These are phyloP conservation scores for Lithophane ornitopus DNA, from an alignment of 2,888 invertebrate species.

Conservation along the genomic window DNA sequence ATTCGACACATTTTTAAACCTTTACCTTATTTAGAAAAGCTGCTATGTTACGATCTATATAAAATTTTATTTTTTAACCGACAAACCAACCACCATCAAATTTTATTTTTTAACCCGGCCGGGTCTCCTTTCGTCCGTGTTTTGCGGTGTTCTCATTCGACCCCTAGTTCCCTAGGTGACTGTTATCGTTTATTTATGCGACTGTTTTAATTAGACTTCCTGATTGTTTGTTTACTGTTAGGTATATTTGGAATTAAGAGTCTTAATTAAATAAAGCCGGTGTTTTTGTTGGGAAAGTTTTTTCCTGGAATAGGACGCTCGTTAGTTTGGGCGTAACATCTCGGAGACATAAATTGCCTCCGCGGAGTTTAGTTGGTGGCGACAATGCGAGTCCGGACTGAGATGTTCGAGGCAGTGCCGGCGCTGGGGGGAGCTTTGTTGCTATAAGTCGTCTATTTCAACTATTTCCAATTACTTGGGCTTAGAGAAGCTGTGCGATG, in stretches of 20 bases:
- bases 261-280: conserved; percentile 43
- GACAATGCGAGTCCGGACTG: conserved; percentile 55
- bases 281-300: conserved; percentile 28
- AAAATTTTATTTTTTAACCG: conserved; percentile 56
- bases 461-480: conserved; percentile 90
- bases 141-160: conserved; percentile 67
- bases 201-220: conserved; percentile 70
- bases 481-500: conserved; percentile 87
- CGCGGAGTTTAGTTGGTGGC: conserved; percentile 57
- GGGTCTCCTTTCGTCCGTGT: conserved; percentile 62
- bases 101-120: conserved; percentile 64
- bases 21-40: conserved; percentile 49
- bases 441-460: conserved; percentile 87
- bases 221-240: conserved; percentile 61
- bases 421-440: conserved; percentile 74
- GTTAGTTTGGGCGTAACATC: conserved; percentile 57
- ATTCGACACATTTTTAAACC: conserved; percentile 45
- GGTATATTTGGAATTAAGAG: conserved; percentile 51
- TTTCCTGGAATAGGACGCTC: conserved; percentile 51
- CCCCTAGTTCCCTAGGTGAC: conserved; percentile 64
- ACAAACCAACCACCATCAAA: conserved; percentile 51
- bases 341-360: conserved; percentile 58
- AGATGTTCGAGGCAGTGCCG: conserved; percentile 57
- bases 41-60: conserved; percentile 54
- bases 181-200: conserved; percentile 73